These are phyloP conservation scores for Entomyzon cyanotis DNA, from an alignment of 2,113 vertebrate genomes.

Conservation along the genomic window DNA sequence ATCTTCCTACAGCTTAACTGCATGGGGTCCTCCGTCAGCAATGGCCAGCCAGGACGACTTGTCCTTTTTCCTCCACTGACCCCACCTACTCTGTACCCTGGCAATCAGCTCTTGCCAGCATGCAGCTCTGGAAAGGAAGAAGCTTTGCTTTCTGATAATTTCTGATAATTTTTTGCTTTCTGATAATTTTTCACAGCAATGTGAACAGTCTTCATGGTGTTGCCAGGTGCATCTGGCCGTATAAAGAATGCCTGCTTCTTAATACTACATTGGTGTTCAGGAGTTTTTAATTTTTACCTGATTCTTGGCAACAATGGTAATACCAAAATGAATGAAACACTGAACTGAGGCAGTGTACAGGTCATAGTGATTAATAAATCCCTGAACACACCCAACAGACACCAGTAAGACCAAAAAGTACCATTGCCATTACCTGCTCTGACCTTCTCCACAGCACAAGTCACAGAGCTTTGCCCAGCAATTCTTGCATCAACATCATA, in stretches of 20 bases:
- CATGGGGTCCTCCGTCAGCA: fast-evolving
- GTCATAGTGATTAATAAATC: background rate
- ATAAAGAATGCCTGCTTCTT: background rate
- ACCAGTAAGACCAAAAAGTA: background rate
- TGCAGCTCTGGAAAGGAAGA: background rate
- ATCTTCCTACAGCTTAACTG: background rate
- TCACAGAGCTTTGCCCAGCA: background rate
- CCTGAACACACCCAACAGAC: background rate
- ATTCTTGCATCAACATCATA: background rate
- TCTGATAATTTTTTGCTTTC: background rate
- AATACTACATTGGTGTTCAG: background rate
- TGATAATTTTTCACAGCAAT: background rate
- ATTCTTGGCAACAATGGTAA: background rate
- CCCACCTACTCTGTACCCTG: background rate
- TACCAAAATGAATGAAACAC: background rate
- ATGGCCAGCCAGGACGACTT: fast-evolving
- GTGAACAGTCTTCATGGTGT: background rate
- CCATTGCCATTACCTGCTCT: background rate
- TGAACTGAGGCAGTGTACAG: background rate
- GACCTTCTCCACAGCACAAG: background rate
- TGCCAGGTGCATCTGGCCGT: background rate
- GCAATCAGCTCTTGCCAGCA: background rate
- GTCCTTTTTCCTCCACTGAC: background rate
- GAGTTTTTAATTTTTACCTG: background rate
- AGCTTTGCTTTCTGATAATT: background rate